phyloP scores from a whole-genome alignment of 1,140 invertebrate species.

The Drosophila melanica region DNA sequence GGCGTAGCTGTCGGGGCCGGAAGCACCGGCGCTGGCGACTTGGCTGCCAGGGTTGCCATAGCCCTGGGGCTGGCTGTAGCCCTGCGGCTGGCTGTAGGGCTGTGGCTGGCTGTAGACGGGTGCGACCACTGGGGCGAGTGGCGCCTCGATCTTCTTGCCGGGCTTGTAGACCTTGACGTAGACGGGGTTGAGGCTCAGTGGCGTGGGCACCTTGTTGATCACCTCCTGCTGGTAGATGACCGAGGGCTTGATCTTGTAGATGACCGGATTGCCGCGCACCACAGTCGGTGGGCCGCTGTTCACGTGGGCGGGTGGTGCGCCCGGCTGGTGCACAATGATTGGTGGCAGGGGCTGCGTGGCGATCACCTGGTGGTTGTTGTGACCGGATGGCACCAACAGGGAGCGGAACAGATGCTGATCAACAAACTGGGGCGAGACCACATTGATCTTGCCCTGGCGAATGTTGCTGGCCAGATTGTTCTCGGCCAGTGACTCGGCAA shows the following conservation, averaged over 20 bases:
- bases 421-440: conserved; percentile 77
- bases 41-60: conserved; percentile 48
- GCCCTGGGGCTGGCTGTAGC: conserved; percentile 32
- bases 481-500: conserved; percentile 76
- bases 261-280: conserved; percentile 77
- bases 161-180: conserved; percentile 83
- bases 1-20: conserved; percentile 53
- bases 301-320: conserved; percentile 72
- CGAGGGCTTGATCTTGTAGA: conserved; percentile 80
- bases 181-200: conserved; percentile 77
- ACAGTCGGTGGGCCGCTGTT: conserved; percentile 79
- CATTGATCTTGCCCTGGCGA: conserved; percentile 80
- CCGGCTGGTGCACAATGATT: conserved; percentile 79
- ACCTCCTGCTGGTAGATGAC: conserved; percentile 83
- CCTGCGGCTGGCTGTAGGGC: conserved; percentile 48
- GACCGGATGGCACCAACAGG: conserved; percentile 74
- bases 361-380: conserved; percentile 79
- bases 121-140: conserved; percentile 72
- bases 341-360: conserved; percentile 79
- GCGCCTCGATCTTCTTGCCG: conserved; percentile 79
- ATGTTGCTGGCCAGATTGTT: conserved; percentile 75
- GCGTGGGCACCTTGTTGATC: conserved; percentile 81
- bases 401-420: conserved; percentile 79
- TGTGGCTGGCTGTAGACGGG: conserved; percentile 60
- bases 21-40: conserved; percentile 37